Base-by-base conservation (phyloP, 2,888 invertebrate genomes). In the Acanthoscelides obtectus region DNA sequence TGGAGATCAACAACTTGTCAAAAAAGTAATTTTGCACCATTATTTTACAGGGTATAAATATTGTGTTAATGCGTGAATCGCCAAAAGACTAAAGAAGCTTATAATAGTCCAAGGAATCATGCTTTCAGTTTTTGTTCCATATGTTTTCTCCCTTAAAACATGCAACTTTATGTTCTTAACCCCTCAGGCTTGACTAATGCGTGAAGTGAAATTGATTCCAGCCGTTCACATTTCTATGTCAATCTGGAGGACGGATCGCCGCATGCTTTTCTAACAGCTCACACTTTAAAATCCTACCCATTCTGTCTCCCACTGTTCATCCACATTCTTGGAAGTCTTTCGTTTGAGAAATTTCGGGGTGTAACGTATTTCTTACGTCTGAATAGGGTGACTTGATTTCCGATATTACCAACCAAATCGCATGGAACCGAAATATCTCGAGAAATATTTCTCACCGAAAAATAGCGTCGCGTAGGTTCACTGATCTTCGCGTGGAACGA, bases 221-320 rank as follows among this genome's bases (percentile, higher is more conserved):
- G 12, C 3, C 45, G 45, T 12, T 17, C 76, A 75, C 77, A 78
- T 78, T 78, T 77, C 76, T 78, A 75, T 73, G 77, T 78, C 77
- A 78, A 78, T 78, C 77, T 71, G 68, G 69, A 74, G 72, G 72
- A 76, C 69, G 72, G 73, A 69, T 72, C 69, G 75, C 76, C 69
- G 75, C 76, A 73, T 76, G 75, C 76, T 74, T 77, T 73, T 64
- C 72, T 72, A 75, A 75, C 76, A 74, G 73, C 68, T 72, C 45
- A 72, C 73, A 75, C 70, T 75, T 74, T 72, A 72, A 72, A 69
- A 70, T 69, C 69, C 66, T 17, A 45, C 45, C 45, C 45, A 1
- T 6, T 12, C 45, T 45, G 45, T 12, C 12, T 12, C n/a, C n/a
- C n/a, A 17, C 45, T 45, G 45, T 45, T 45, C 45, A 45, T 45